Conservation (phyloP, 2,797 vertebrate species). For the Aulostomus chinensis region DNA sequence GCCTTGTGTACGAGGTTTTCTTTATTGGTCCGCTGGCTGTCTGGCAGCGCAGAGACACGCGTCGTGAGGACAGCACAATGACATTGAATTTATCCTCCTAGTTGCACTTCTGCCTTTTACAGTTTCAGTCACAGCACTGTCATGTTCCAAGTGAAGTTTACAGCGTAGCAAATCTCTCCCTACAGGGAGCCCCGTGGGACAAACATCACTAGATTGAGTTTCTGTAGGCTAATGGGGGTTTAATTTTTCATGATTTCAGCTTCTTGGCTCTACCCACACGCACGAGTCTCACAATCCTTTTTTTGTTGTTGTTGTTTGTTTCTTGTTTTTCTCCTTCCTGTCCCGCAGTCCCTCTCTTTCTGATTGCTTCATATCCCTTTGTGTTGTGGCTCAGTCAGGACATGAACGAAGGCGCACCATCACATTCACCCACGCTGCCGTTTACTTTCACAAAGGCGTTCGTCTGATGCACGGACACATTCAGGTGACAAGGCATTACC, state of each 20-base stretch:
- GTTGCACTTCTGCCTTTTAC: too few species aligned
- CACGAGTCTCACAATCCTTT: too few species aligned
- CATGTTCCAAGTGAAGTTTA: too few species aligned
- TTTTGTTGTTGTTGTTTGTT: too few species aligned
- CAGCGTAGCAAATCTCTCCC: too few species aligned
- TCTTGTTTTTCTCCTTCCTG: background rate
- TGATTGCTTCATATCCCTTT: constrained; percentile 24
- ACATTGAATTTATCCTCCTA: too few species aligned
- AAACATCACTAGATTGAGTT: constrained; percentile 5
- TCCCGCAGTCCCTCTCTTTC: background rate
- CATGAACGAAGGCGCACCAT: constrained; percentile 23
- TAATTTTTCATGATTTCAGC: background rate
- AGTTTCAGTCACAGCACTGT: too few species aligned
- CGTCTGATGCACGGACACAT: constrained; percentile 53
- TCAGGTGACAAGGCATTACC: constrained; percentile 41
- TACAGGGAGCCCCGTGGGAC: background rate
- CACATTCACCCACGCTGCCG: constrained; percentile 1
- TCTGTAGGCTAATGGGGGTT: background rate
- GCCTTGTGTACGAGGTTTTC: too few species aligned
- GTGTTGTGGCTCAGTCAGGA: constrained; percentile 8
- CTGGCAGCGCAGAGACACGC: too few species aligned
- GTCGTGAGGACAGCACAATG: too few species aligned
- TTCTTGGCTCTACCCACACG: background rate
- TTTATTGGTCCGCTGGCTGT: too few species aligned
- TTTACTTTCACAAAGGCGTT: constrained; percentile 19